Conservation (phyloP, 2,797 vertebrate genomes). For the Potorous gilbertii region DNA sequence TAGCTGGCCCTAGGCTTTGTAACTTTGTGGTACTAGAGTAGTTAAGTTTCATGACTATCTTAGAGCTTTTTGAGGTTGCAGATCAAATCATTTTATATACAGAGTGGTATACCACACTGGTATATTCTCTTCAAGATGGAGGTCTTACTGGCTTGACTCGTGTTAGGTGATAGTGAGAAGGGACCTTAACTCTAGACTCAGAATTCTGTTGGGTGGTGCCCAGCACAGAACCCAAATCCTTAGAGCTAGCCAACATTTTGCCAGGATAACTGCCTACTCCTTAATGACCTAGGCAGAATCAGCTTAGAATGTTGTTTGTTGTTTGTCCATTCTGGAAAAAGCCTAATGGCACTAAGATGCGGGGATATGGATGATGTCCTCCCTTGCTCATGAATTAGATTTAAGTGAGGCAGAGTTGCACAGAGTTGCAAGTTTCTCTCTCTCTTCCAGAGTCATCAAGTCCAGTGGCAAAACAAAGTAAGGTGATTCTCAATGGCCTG, state of each 20-base stretch:
- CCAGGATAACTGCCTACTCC: not conserved
- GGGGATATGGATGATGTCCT: not conserved
- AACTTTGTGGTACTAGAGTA: conserved; percentile 67
- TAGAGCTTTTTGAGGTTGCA: conserved; percentile 58
- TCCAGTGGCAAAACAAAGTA: not conserved
- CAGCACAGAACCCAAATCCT: not conserved
- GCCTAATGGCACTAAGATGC: too few relatives aligned
- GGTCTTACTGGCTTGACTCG: not conserved
- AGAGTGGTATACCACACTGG: conserved; percentile 15
- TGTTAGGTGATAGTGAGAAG: conserved; percentile 29
- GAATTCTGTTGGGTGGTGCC: not conserved
- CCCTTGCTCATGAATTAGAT: not conserved
- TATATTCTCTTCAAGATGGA: conserved; percentile 33
- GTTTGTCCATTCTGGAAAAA: not conserved
- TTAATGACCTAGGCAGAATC: not conserved
- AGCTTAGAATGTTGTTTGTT: not conserved
- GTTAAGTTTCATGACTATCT: conserved; percentile 72
- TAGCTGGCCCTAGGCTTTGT: conserved; percentile 67
- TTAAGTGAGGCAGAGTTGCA: not conserved
- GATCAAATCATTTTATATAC: conserved; percentile 52
- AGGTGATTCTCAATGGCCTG: not conserved
- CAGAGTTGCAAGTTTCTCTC: not conserved
- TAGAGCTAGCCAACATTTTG: not conserved
- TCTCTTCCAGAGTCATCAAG: not conserved
- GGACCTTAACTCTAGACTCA: not conserved